phyloP scores from a whole-genome alignment of 1,140 invertebrate genomes.

The Drosophila gunungcola region DNA sequence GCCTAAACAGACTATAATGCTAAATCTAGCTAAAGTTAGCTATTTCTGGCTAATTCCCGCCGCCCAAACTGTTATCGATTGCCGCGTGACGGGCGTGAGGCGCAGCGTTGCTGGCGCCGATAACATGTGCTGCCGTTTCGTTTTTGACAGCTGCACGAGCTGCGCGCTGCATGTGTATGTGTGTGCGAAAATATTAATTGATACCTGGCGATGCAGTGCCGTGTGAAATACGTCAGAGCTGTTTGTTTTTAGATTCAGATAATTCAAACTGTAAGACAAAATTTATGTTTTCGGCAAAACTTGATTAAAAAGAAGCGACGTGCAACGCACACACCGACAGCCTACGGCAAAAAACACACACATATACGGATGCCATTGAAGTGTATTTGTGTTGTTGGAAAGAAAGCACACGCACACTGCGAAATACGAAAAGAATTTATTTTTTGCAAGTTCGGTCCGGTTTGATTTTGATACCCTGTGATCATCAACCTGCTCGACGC shows the following conservation, averaged over 20 bases:
- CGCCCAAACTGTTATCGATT: background rate
- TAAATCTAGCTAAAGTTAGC: background rate
- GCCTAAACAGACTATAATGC: background rate
- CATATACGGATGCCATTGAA: constrained; percentile 13
- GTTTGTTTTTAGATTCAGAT: constrained; percentile 16
- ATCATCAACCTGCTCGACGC: background rate
- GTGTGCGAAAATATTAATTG: constrained; percentile 17
- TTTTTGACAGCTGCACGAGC: constrained; percentile 14
- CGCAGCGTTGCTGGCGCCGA: constrained; percentile 11
- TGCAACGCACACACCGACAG: constrained; percentile 18
- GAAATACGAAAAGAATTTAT: constrained; percentile 10
- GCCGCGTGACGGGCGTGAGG: background rate
- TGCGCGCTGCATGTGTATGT: constrained; percentile 10
- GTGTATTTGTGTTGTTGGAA: constrained; percentile 15
- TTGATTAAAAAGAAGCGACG: constrained; percentile 11
- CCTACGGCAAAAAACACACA: constrained; percentile 3
- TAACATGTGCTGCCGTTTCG: constrained; percentile 9
- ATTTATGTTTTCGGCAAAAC: constrained; percentile 26
- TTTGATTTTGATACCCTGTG: background rate
- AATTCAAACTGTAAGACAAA: background rate
- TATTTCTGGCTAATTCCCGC: background rate
- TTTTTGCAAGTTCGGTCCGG: constrained; percentile 2
- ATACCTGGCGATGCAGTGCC: constrained; percentile 23
- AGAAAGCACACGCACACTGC: constrained; percentile 14
- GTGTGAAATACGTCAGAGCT: constrained; percentile 18